Base-by-base conservation (phyloP, 2,888 invertebrate genomes). In the Colletes collaris region DNA sequence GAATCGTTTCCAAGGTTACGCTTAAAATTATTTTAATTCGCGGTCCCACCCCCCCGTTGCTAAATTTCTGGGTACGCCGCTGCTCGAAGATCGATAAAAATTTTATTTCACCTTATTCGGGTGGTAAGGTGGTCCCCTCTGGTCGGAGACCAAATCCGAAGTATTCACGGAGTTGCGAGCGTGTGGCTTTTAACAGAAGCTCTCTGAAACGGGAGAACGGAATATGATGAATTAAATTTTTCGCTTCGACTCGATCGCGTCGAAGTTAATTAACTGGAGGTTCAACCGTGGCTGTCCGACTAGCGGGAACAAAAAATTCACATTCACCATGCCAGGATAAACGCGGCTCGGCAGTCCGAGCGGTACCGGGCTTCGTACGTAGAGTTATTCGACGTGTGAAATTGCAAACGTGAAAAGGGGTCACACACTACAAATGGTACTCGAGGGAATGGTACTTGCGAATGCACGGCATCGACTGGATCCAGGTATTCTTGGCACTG, bases 151-250 rank as follows among this genome's bases (percentile, higher is more conserved):
- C 40, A 40, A 16, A 40, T 40, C 40, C 40, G 40, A 40, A 40
- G 40, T 6, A 40, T 6, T 40, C 40, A 6, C 6, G 3, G 40
- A 40, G 40, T 40, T 40, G 40, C 64, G 52, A 40, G 52, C 16
- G 52, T 50, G 40, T 6, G 68, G 49, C 49, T 19, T 19, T 8
- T 13, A 7, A 40, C 40, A 7, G 11, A 62, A 44, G 40, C 44
- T 58, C 11, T 4, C 27, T 16, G 50, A 50, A 49, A 53, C 11
- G 40, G 40, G 19, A 27, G 56, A 58, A 35, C 59, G 27, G 52
- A 52, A 59, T 16, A 52, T 16, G 44, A 27, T 52, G 76, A 75
- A 53, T 53, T 52, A 75, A 73, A 75, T 53, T 53, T 76, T 56
- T 65, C 59, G 52, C 52, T 52, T 37, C 59, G 52, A 46, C 19